These are phyloP conservation scores for Turritopsis dohrnii DNA, from an alignment of 30 jellyfish, hydroid and myxozoan genomes.

Conservation along the genomic window DNA sequence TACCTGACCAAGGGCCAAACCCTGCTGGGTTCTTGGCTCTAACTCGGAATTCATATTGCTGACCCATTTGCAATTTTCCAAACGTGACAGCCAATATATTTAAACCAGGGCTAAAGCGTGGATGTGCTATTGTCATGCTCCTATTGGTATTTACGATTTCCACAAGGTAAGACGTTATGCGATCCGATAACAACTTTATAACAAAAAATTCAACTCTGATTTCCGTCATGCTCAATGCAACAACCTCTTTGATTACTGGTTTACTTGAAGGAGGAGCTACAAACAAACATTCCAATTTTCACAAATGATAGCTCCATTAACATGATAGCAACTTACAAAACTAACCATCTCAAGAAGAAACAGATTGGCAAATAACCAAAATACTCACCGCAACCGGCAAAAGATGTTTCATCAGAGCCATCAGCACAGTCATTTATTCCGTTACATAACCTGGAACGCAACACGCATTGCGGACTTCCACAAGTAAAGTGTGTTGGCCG, in stretches of 20 bases:
- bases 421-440: slow-evolving; percentile 19
- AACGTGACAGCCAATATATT: not conserved
- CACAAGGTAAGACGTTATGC: not conserved
- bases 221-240: not conserved
- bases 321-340: not conserved
- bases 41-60: not conserved
- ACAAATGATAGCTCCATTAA: not conserved
- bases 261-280: not conserved
- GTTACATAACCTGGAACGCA: slow-evolving; percentile 8
- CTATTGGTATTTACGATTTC: not conserved
- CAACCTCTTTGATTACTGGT: not conserved
- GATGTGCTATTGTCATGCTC: not conserved
- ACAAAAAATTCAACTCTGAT: slow-evolving; percentile 1
- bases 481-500: not conserved
- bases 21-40: not conserved
- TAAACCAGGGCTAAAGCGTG: not conserved
- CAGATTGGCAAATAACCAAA: not conserved
- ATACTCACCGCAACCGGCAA: slow-evolving; percentile 36
- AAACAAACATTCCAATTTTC: not conserved
- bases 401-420: slow-evolving; percentile 9
- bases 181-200: not conserved
- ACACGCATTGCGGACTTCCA: not conserved
- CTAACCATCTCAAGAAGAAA: not conserved
- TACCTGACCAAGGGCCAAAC: not conserved
- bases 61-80: not conserved